Base-by-base conservation (phyloP, 1,140 invertebrate genomes). In the Meteorus sp. region DNA sequence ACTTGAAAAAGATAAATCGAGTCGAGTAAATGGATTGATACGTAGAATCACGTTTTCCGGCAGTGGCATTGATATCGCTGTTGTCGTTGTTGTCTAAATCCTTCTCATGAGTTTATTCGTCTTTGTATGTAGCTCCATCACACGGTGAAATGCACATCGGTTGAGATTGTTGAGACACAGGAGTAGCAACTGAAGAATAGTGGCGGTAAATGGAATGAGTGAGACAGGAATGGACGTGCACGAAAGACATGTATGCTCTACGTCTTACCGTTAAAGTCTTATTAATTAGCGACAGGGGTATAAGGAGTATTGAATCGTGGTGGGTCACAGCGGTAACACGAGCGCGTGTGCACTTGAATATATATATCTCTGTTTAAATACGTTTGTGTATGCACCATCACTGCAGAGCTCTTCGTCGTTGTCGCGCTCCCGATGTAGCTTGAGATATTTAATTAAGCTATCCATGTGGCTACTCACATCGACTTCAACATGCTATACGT, bases 401-500 rank as follows among this genome's bases (percentile, higher is more conserved):
- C n/a, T n/a, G n/a, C n/a, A n/a, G n/a, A n/a, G n/a, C n/a, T n/a
- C n/a, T n/a, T n/a, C n/a, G n/a, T n/a, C n/a, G n/a, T n/a, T n/a
- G n/a, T n/a, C n/a, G n/a, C n/a, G 50, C 50, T 52, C 50, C 25
- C 58, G 62, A 60, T 63, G 43, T 54, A 43, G 55, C 41, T 52
- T 43, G 55, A 55, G 59, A 64, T 64, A 64, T 64, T 64, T 64
- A 64, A 64, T 64, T 64, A 64, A 64, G 62, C 59, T 64, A 64
- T 64, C 62, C 62, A 29, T 60, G 58, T 22, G 45, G 33, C 8
- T 60, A 47, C 47, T 54, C 52, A 17, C 27, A 39, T 48, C 55
- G 45, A 48, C 45, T 27, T 48, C 22, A 23, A n/a, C 35, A 3
- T 15, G 11, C 35, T 39, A 8, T 22, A 37, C 17, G 17, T 29